phyloP scores from a whole-genome alignment of 2,113 vertebrate genomes.

The Pteronura brasiliensis region DNA sequence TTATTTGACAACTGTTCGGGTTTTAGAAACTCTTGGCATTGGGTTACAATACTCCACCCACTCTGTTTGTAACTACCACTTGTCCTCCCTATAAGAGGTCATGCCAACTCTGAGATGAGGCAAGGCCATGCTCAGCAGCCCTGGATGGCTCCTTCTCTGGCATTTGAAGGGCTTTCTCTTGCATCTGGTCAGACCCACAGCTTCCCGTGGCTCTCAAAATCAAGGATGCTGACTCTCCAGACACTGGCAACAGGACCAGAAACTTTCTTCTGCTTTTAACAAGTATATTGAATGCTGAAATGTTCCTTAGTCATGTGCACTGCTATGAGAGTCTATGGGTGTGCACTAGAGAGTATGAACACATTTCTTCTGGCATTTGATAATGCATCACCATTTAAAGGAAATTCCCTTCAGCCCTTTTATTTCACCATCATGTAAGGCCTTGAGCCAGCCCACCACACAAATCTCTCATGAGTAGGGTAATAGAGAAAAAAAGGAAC shows the following conservation, averaged over 20 bases:
- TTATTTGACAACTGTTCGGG: constrained; percentile 58
- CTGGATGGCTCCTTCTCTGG: constrained; percentile 4
- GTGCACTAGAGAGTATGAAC: not conserved
- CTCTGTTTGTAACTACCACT: not conserved
- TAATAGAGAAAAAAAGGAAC: not conserved
- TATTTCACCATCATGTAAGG: not conserved
- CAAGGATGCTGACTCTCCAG: not conserved
- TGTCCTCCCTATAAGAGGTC: constrained; percentile 25
- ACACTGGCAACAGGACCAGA: not conserved
- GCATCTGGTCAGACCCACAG: not conserved
- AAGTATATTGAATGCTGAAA: not conserved
- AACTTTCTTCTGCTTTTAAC: not conserved
- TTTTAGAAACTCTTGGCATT: constrained; percentile 49
- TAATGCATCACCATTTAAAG: not conserved
- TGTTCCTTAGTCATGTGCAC: not conserved
- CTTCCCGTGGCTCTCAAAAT: not conserved
- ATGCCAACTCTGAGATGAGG: constrained; percentile 21
- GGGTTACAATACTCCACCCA: not conserved
- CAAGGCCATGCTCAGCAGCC: not conserved
- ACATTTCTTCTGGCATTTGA: constrained; percentile 18
- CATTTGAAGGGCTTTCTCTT: not conserved
- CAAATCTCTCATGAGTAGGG: not conserved
- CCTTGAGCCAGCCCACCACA: not conserved
- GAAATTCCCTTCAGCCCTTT: constrained; percentile 8
- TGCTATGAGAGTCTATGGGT: not conserved